phyloP scores from a whole-genome alignment of 2,113 vertebrate genomes.

The Pomatorhinus ruficollis region DNA sequence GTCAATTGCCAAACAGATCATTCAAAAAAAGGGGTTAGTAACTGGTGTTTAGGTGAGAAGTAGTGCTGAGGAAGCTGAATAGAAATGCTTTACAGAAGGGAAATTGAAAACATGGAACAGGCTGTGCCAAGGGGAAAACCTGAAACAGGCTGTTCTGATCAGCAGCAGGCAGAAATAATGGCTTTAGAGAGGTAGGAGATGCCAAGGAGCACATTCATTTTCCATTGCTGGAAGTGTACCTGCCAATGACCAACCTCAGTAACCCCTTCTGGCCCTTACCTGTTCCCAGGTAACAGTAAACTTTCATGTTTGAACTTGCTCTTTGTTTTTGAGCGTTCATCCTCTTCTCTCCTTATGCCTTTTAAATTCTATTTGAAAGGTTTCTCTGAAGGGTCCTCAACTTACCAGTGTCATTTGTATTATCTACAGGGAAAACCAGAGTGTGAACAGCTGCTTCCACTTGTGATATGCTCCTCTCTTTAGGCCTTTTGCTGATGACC shows the following conservation, averaged over 20 bases:
- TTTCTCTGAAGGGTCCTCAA: background rate
- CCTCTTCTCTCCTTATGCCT: background rate
- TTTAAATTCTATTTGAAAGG: background rate
- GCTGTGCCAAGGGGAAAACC: background rate
- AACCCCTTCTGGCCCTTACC: background rate
- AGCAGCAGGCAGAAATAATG: background rate
- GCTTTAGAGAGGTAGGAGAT: background rate
- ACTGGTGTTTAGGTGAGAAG: background rate
- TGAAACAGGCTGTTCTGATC: background rate
- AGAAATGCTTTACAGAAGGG: background rate
- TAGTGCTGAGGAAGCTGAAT: background rate
- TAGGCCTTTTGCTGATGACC: constrained; percentile 41
- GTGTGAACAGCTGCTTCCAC: constrained; percentile 9
- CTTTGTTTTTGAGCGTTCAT: background rate
- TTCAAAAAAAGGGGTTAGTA: background rate
- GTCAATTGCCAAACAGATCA: background rate
- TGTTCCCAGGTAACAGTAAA: background rate
- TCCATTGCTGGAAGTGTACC: background rate
- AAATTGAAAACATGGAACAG: background rate
- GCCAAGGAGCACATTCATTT: background rate
- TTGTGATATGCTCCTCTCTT: fast-evolving
- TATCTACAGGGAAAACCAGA: background rate
- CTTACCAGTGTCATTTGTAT: background rate
- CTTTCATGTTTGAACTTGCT: background rate
- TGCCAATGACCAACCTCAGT: background rate